Conservation (phyloP, 2,888 invertebrate genomes). For the Parthenolecanium corni region DNA sequence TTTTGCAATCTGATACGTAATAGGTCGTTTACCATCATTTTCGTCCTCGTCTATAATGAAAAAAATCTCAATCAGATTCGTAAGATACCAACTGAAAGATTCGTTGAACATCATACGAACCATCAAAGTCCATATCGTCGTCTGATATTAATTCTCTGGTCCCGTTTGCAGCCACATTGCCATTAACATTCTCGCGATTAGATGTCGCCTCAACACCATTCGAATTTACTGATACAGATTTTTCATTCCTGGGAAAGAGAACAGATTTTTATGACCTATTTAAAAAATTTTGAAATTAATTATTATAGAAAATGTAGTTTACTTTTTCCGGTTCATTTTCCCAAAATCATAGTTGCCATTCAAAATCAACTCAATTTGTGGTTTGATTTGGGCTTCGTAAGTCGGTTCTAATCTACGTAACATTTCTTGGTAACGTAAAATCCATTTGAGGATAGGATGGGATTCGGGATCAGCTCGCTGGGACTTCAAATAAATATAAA, state of each 20-base stretch:
- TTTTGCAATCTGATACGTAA: conserved; percentile 88
- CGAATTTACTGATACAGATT: too few relatives aligned
- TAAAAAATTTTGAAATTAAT: too few relatives aligned
- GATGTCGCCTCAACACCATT: too few relatives aligned
- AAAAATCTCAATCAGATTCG: not conserved
- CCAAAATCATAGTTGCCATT: not conserved
- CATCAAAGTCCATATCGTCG: too few relatives aligned
- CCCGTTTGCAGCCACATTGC: too few relatives aligned
- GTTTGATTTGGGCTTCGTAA: conserved; percentile 30
- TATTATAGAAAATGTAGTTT: too few relatives aligned
- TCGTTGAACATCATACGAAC: too few relatives aligned
- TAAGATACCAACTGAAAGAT: too few relatives aligned
- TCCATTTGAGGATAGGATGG: conserved; percentile 80
- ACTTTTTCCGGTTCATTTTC: not conserved
- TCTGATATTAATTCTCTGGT: too few relatives aligned
- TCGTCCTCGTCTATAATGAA: not conserved
- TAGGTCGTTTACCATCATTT: conserved; percentile 56
- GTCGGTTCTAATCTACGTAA: conserved; percentile 40
- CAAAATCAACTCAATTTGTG: conserved; percentile 28
- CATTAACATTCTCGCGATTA: too few relatives aligned
- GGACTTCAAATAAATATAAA: conserved; percentile 73
- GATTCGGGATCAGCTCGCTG: conserved; percentile 57
- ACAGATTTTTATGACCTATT: too few relatives aligned
- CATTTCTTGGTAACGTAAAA: conserved; percentile 68
- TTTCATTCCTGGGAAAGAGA: too few relatives aligned